Conservation (phyloP, 2,797 vertebrate species). For the Hoplostethus atlanticus region DNA sequence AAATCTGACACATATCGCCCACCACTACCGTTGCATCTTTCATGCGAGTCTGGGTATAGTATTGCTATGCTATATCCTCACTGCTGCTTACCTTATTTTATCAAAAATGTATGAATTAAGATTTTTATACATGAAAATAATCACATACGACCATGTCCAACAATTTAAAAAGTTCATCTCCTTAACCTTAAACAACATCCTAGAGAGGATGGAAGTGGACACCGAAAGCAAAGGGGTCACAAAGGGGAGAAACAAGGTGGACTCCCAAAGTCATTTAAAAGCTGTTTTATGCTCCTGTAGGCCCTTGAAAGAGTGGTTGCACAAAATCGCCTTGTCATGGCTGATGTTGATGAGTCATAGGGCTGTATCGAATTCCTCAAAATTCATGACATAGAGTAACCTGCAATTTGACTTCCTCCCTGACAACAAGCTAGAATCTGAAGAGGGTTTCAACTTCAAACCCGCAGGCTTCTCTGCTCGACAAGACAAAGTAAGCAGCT, state of each 20-base stretch:
- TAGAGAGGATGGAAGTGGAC: too few species aligned
- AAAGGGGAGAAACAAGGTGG: not conserved
- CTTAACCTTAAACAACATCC: too few species aligned
- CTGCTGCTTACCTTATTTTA: not conserved
- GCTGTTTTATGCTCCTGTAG: not conserved
- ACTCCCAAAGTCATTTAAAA: too few species aligned
- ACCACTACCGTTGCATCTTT: not conserved
- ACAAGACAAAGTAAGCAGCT: not conserved
- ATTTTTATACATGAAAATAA: not conserved
- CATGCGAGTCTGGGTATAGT: not conserved
- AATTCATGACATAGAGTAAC: conserved; percentile 48
- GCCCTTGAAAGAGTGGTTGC: not conserved
- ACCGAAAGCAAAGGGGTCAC: too few species aligned
- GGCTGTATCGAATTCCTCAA: conserved; percentile 12
- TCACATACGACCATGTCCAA: too few species aligned
- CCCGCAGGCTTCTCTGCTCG: not conserved
- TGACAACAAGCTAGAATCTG: conserved; percentile 34
- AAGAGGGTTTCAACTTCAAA: conserved; percentile 21
- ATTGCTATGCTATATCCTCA: not conserved
- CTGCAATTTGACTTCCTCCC: conserved; percentile 39
- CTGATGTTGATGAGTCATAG: conserved; percentile 37
- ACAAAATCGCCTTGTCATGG: not conserved
- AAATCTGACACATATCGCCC: too few species aligned
- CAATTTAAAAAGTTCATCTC: too few species aligned
- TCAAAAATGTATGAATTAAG: not conserved